Conservation (phyloP, 2,113 vertebrate species). For the Amphilophus citrinellus region DNA sequence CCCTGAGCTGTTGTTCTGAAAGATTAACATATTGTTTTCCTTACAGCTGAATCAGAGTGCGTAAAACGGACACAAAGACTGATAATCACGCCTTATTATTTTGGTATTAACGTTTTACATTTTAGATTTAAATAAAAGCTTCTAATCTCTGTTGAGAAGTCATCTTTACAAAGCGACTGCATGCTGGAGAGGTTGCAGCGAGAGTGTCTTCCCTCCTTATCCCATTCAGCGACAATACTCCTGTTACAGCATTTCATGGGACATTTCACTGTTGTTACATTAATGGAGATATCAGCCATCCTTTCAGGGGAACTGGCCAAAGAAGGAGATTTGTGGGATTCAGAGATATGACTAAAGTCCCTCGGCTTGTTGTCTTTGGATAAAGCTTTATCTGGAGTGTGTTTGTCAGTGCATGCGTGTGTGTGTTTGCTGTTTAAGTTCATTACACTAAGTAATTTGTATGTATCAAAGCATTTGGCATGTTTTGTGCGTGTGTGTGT, state of each 20-base stretch:
- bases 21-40: slow-evolving; percentile 24
- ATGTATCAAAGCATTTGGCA: slow-evolving; percentile 41
- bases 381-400: slow-evolving; percentile 55
- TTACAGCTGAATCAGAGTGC: neutral
- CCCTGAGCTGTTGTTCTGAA: slow-evolving; percentile 9
- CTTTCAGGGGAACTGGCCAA: slow-evolving; percentile 39
- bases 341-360: slow-evolving; percentile 51
- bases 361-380: slow-evolving; percentile 59
- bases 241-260: slow-evolving; percentile 47
- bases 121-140: neutral
- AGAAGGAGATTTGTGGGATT: slow-evolving; percentile 61
- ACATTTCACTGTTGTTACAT: slow-evolving; percentile 43
- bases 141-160: slow-evolving; percentile 42
- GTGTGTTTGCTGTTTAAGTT: slow-evolving; percentile 37
- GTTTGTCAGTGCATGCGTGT: neutral
- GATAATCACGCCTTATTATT: slow-evolving; percentile 18
- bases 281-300: slow-evolving; percentile 58
- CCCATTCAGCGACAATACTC: slow-evolving; percentile 40
- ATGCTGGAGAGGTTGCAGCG: neutral
- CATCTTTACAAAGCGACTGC: slow-evolving; percentile 3
- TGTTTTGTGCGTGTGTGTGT: slow-evolving; percentile 11
- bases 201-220: neutral
- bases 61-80: neutral
- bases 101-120: slow-evolving; percentile 27
- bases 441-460: slow-evolving; percentile 39